Evolutionary conservation across 2,797 vertebrate species (phyloP).

Genomic region (Hoplostethus atlanticus): DNA sequence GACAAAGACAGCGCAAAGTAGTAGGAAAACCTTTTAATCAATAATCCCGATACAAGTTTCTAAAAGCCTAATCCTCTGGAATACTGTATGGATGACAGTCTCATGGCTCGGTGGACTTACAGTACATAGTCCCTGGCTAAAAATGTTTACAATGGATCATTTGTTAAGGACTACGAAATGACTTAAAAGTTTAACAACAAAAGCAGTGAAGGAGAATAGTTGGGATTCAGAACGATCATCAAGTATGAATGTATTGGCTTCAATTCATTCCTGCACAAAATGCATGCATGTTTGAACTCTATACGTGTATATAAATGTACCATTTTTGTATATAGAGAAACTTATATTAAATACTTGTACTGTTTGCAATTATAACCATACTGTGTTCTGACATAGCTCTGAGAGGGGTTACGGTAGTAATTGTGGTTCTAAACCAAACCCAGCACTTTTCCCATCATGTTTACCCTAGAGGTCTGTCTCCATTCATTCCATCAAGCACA

Average conservation of each 20-base stretch:
- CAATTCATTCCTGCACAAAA: conserved; percentile 79
- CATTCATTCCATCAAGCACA: conserved; percentile 48
- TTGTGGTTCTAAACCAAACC: conserved; percentile 73
- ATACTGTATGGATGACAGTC: conserved; percentile 53
- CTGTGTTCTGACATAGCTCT: conserved; percentile 65
- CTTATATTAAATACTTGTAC: conserved; percentile 80
- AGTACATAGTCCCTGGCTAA: conserved; percentile 35
- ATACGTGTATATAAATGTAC: conserved; percentile 83
- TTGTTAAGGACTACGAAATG: conserved; percentile 35
- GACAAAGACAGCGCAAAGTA: conserved; percentile 12
- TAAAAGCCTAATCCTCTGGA: conserved; percentile 43
- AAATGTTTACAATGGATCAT: conserved; percentile 65
- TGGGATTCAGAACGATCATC: conserved; percentile 39
- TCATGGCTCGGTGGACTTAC: conserved; percentile 41
- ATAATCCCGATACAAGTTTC: conserved; percentile 9
- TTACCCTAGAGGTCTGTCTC: conserved; percentile 50
- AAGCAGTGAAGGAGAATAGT: conserved; percentile 18
- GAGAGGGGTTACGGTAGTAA: conserved; percentile 59
- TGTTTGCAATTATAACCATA: conserved; percentile 76
- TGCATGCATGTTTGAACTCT: conserved; percentile 70
- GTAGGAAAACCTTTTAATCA: conserved; percentile 17
- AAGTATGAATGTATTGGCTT: conserved; percentile 76
- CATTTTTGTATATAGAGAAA: conserved; percentile 83
- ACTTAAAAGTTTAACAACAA: conserved; percentile 28
- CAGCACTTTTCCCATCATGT: conserved; percentile 64